Base-by-base conservation (phyloP, 1,140 invertebrate species). In the Drosophila melanica region DNA sequence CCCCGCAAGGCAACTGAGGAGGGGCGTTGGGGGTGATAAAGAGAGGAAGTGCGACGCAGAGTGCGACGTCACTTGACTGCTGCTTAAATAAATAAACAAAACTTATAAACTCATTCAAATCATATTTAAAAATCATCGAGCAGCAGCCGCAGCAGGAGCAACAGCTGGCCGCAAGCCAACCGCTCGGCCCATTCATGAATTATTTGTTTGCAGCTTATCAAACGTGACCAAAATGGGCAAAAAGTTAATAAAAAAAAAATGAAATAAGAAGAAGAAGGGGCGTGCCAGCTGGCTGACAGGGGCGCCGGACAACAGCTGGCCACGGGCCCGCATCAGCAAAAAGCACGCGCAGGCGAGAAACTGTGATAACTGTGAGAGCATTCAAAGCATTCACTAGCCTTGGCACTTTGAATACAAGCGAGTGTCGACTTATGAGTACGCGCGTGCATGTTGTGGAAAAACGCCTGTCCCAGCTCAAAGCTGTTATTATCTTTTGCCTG, bases 51-150 rank as follows among this genome's bases (percentile, higher is more conserved):
- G 20, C 20, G 20, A 23, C 20, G 27, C 11, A 4, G 27, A 27
- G 20, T 18, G 18, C 18, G 18, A n/a, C 53, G 30, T 27, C 71
- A 69, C 35, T 60, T 62, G 50, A 45, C 58, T 70, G 60, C 57
- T 66, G 62, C 76, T 86, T 77, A 86, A 79, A 69, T 75, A 86
- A 86, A 87, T 87, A 86, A 82, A 87, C 79, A 79, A 81, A 72
- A 85, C 75, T 87, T 86, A 86, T 87, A 89, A 86, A 86, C 82
- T 87, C 82, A 86, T 86, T 86, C 75, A 75, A 87, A 87, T 87
- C 84, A 82, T 87, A 87, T 87, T 86, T 86, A 87, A 86, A 81
- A 87, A 85, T 82, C 84, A 86, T 87, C 72, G 57, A 41, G 59
- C 45, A 66, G 12, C 37, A 44, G 39, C 45, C 39, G 50, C 51